phyloP scores from a whole-genome alignment of 1,140 invertebrate species.

The Chironomus tepperi region DNA sequence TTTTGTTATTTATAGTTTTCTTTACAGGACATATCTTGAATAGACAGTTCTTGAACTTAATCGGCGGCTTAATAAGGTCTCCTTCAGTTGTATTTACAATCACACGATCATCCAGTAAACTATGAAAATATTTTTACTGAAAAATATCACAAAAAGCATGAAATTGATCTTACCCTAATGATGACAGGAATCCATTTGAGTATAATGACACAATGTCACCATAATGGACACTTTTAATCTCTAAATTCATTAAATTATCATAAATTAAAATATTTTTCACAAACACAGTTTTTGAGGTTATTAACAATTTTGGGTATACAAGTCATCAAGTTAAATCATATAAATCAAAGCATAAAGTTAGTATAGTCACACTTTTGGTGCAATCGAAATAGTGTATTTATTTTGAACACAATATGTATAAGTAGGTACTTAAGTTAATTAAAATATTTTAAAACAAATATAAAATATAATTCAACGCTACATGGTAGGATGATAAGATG shows the following conservation, averaged over 20 bases:
- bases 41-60: conserved; percentile 97
- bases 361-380: background rate
- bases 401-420: background rate
- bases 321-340: background rate
- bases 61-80: conserved; percentile 47
- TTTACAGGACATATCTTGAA: conserved; percentile 99
- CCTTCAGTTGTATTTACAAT: too few relatives aligned
- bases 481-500: conserved; percentile 14
- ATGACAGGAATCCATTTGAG: conserved; percentile 93
- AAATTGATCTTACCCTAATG: conserved; percentile 72
- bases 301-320: background rate
- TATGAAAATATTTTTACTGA: too few relatives aligned
- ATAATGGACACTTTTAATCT: conserved; percentile 60
- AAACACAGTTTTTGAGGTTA: background rate
- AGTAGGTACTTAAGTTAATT: too few relatives aligned
- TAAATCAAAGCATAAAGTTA: too few relatives aligned
- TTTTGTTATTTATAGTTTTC: conserved; percentile 56
- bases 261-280: background rate
- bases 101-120: too few relatives aligned
- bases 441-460: background rate
- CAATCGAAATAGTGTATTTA: background rate
- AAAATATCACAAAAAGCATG: conserved; percentile 34
- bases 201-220: conserved; percentile 96
- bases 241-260: background rate
- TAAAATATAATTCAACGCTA: background rate